Conservation (phyloP, 2,797 vertebrate species). For the Hephaestus fuliginosus region DNA sequence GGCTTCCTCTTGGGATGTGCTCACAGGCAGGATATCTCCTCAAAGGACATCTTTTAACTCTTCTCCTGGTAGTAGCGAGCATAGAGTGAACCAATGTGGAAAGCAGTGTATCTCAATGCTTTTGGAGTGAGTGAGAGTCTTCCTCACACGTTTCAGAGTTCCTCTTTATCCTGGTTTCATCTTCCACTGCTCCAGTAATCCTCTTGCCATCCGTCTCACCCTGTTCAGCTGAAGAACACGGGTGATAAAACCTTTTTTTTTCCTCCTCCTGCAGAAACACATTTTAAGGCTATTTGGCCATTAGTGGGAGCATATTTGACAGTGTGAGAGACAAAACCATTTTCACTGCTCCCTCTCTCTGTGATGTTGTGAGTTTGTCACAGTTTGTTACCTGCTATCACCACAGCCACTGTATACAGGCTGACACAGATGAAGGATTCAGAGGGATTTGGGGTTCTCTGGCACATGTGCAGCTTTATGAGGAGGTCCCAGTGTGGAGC, state of each 20-base stretch:
- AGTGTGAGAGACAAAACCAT: slow-evolving; percentile 65
- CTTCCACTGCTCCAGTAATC: slow-evolving; percentile 53
- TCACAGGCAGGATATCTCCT: slow-evolving; percentile 65
- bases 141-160: slow-evolving; percentile 45
- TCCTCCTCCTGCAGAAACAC: slow-evolving; percentile 35
- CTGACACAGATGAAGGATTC: slow-evolving; percentile 55
- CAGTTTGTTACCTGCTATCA: slow-evolving; percentile 70
- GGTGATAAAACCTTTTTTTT: slow-evolving; percentile 49
- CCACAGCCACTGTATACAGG: slow-evolving; percentile 33
- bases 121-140: slow-evolving; percentile 45
- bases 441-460: slow-evolving; percentile 55
- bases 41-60: slow-evolving; percentile 69
- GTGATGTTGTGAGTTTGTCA: slow-evolving; percentile 61
- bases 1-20: slow-evolving; percentile 63
- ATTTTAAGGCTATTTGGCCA: slow-evolving; percentile 47
- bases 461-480: slow-evolving; percentile 78
- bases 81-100: slow-evolving; percentile 52
- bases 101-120: slow-evolving; percentile 47
- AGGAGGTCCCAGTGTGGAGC: slow-evolving; percentile 67
- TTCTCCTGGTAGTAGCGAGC: slow-evolving; percentile 49
- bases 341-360: slow-evolving; percentile 47
- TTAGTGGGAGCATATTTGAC: slow-evolving; percentile 51
- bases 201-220: slow-evolving; percentile 44
- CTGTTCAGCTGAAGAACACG: slow-evolving; percentile 30
- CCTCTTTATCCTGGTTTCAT: slow-evolving; percentile 61